Evolutionary conservation across 2,113 vertebrate genomes (phyloP).

Genomic region (Tauraco erythrolophus): DNA sequence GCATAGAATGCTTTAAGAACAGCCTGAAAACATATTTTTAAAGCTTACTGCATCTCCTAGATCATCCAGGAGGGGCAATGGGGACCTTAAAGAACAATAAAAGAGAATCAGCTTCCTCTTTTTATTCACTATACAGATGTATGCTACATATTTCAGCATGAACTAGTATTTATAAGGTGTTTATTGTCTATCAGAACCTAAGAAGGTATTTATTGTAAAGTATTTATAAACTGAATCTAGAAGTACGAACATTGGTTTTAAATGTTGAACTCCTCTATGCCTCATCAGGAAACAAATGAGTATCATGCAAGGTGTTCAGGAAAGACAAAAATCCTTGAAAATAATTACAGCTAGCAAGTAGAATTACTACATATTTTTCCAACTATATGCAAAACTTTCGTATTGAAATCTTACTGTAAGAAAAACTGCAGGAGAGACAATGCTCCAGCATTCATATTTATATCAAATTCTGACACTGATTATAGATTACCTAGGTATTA

Average conservation of each 20-base stretch:
- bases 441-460: background rate
- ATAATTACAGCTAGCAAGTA: background rate
- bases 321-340: conserved; percentile 8
- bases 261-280: background rate
- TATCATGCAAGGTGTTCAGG: background rate
- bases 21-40: background rate
- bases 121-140: background rate
- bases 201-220: background rate
- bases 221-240: background rate
- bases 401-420: background rate
- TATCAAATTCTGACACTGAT: background rate
- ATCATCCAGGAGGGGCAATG: background rate
- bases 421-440: background rate
- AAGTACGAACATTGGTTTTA: background rate
- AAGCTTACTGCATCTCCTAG: background rate
- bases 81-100: background rate
- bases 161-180: background rate
- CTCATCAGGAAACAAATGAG: background rate
- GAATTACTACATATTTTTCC: background rate
- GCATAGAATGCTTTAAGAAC: background rate
- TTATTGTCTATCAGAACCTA: background rate
- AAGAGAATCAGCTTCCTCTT: accelerated
- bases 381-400: background rate
- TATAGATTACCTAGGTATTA: background rate
- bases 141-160: background rate